Evolutionary conservation across 2,113 vertebrate genomes (phyloP).

Genomic region (Nesoenas mayeri): DNA sequence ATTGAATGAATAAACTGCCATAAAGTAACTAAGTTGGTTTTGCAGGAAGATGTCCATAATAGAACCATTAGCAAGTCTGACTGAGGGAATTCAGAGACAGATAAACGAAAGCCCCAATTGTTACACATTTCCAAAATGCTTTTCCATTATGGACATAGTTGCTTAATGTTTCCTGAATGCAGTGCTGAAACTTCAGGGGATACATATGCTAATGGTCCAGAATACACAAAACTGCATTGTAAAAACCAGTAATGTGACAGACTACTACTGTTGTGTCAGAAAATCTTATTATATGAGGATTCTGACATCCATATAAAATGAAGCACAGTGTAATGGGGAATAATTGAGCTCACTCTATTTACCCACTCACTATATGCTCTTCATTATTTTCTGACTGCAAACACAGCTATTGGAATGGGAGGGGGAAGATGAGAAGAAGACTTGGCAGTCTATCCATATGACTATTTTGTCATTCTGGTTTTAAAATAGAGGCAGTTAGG

Average conservation of each 20-base stretch:
- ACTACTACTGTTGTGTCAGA: background rate
- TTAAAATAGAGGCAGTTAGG: slow-evolving; percentile 17
- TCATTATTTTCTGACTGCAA: slow-evolving; percentile 25
- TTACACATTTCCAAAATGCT: background rate
- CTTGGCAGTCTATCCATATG: background rate
- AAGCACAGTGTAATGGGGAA: slow-evolving; percentile 3
- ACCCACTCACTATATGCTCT: background rate
- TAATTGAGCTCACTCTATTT: slow-evolving; percentile 7
- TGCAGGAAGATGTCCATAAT: background rate
- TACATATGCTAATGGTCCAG: background rate
- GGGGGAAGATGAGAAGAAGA: background rate
- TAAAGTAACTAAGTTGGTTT: slow-evolving; percentile 22
- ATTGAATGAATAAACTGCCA: background rate
- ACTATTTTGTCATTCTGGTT: background rate
- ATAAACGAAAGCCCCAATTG: background rate
- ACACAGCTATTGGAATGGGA: background rate
- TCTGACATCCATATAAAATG: slow-evolving; percentile 19
- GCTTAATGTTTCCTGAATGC: slow-evolving; percentile 17
- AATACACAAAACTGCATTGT: background rate
- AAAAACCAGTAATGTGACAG: slow-evolving; percentile 9
- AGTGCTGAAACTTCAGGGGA: background rate
- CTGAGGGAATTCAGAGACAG: background rate
- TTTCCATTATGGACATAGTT: background rate
- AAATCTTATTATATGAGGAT: slow-evolving; percentile 29
- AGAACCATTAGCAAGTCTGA: background rate